Evolutionary conservation across 2,888 invertebrate genomes (phyloP).

Genomic region (Aelia acuminata): DNA sequence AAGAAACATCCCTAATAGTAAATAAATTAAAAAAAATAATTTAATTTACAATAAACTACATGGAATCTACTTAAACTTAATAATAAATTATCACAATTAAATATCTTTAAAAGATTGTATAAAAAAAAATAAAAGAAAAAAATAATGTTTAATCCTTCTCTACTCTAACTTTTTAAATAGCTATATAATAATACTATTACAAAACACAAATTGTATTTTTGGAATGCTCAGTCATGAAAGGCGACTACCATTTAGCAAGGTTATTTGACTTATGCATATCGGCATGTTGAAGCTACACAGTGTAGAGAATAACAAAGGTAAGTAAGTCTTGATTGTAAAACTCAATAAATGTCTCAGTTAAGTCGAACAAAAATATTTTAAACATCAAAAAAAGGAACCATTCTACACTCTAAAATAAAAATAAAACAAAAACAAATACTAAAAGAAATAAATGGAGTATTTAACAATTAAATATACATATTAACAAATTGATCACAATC

Average conservation of each 20-base stretch:
- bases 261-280: slow-evolving; percentile 23
- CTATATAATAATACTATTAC: slow-evolving; percentile 24
- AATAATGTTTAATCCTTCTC: background rate
- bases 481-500: slow-evolving; percentile 25
- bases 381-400: too few species aligned
- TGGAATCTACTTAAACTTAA: slow-evolving; percentile 52
- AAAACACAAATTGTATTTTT: background rate
- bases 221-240: slow-evolving; percentile 40
- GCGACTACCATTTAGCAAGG: slow-evolving; percentile 17
- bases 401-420: background rate
- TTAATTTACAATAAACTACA: slow-evolving; percentile 40
- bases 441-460: slow-evolving; percentile 33
- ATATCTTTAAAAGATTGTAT: background rate
- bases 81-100: slow-evolving; percentile 53
- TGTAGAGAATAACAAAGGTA: slow-evolving; percentile 5
- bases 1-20: slow-evolving; percentile 14
- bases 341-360: slow-evolving; percentile 46
- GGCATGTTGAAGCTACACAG: slow-evolving; percentile 14
- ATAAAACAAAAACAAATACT: slow-evolving; percentile 11
- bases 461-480: slow-evolving; percentile 36
- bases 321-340: slow-evolving; percentile 21
- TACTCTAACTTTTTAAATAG: slow-evolving; percentile 34
- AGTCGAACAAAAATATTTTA: slow-evolving; percentile 21
- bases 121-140: background rate
- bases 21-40: slow-evolving; percentile 35